Conservation (phyloP, 2,797 vertebrate species). For the Sandelia bainsii region DNA sequence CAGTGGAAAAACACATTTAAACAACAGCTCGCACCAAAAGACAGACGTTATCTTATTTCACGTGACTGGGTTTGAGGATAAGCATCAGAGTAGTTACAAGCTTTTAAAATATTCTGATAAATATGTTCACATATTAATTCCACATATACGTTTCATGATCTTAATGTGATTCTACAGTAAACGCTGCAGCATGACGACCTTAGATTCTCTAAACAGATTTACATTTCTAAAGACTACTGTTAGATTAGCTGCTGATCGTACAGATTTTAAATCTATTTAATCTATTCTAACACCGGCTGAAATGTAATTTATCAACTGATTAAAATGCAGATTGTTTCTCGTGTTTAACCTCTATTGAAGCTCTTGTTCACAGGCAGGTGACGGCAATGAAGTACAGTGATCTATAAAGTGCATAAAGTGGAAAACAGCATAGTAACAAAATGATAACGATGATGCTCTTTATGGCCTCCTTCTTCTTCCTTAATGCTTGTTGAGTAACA, state of each 20-base stretch:
- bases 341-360: constrained; percentile 19
- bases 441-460: constrained; percentile 20
- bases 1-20: not conserved
- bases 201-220: constrained; percentile 16
- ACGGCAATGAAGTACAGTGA: constrained; percentile 32
- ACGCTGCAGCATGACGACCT: constrained; percentile 24
- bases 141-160: constrained; percentile 19
- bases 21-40: not conserved
- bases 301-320: not conserved
- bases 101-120: constrained; percentile 33
- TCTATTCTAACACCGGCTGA: not conserved
- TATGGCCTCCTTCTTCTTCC: constrained; percentile 27
- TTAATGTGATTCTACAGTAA: constrained; percentile 33
- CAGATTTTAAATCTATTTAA: constrained; percentile 17
- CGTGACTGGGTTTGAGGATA: not conserved
- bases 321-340: constrained; percentile 13
- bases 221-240: constrained; percentile 30
- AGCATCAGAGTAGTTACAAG: constrained; percentile 19
- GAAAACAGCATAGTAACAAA: constrained; percentile 51
- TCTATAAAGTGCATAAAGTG: constrained; percentile 82
- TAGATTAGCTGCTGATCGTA: constrained; percentile 31
- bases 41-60: not conserved
- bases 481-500: constrained; percentile 37
- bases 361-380: constrained; percentile 29
- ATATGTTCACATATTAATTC: constrained; percentile 14